Conservation (phyloP, 2,113 vertebrate species). For the Thryonomys swinderianus region DNA sequence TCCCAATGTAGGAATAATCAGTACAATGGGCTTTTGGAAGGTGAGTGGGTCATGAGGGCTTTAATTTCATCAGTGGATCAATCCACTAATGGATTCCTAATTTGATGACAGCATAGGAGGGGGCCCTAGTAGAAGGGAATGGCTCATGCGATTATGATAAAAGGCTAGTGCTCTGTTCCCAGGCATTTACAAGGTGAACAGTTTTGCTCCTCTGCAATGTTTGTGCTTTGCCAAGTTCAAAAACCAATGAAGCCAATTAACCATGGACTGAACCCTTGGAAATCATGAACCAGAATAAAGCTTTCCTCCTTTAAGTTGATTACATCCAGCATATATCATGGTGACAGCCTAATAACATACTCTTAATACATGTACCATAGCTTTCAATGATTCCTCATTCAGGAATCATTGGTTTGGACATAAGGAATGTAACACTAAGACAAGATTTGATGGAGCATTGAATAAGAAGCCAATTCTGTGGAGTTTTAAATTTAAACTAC, state of each 20-base stretch:
- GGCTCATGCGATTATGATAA: background rate
- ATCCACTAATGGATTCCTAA: background rate
- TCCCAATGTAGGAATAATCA: background rate
- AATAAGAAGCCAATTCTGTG: background rate
- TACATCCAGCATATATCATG: background rate
- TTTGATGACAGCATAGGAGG: background rate
- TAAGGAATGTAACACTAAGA: background rate
- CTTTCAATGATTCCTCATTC: background rate
- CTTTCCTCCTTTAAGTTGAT: background rate
- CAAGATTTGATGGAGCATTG: background rate
- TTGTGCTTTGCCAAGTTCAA: background rate
- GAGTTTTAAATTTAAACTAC: constrained; percentile 30
- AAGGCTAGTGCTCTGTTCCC: background rate
- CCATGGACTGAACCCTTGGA: background rate
- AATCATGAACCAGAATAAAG: background rate
- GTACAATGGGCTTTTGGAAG: background rate
- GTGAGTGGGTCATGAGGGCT: background rate
- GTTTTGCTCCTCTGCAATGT: background rate
- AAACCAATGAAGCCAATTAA: background rate
- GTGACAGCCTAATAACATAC: background rate
- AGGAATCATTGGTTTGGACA: background rate
- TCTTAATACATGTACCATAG: background rate
- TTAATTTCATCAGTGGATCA: background rate
- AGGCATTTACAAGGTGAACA: background rate
- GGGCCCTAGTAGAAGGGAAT: background rate